Base-by-base conservation (phyloP, 1,140 invertebrate species). In the Thalassaphorura encarpata region DNA sequence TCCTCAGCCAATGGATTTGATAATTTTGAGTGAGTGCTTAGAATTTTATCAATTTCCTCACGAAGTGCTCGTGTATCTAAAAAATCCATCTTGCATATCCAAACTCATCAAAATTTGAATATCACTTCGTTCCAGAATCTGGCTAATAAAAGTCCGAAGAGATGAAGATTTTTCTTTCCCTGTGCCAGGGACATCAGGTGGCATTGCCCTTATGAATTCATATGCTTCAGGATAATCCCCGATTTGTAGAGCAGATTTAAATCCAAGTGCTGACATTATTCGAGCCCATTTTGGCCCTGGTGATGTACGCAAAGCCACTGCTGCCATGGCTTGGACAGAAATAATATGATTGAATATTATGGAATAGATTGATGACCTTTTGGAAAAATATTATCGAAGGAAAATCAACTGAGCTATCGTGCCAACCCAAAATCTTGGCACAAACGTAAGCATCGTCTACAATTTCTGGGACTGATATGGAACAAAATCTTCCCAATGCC, bases 221-320 rank as follows among this genome's bases (percentile, higher is more conserved):
- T 59, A 62, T 0, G 63, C 63, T 29, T 36, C 16, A 2, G 54
- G 36, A 43, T 60, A 65, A 33, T 65, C 63, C 11, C 49, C 28
- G 27, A 62, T 31, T 40, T 54, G 24, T 2, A 65, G 31, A 26
- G 63, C 63, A 43, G 42, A 49, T 46, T 62, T 65, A 36, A 65
- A 65, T 18, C 60, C 63, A 4, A 65, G 29, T 2, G 56, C 49
- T 28, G 52, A 55, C 60, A 65, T 61, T 52, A 43, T 42, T 15
- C 33, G 53, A 21, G 33, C 26, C n/a, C 33, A 13, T 21, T 52
- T 29, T 16, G 55, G 40, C 39, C 45, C 50, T 16, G n/a, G 19
- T 49, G 40, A 53, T 18, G 36, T 16, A 21, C 18, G 21, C 11
- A 64, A 36, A 15, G 53, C 58, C 26, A 46, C 40, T 21, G 52